Conservation (phyloP, 2,888 invertebrate genomes). For the Mythimna ferrago region DNA sequence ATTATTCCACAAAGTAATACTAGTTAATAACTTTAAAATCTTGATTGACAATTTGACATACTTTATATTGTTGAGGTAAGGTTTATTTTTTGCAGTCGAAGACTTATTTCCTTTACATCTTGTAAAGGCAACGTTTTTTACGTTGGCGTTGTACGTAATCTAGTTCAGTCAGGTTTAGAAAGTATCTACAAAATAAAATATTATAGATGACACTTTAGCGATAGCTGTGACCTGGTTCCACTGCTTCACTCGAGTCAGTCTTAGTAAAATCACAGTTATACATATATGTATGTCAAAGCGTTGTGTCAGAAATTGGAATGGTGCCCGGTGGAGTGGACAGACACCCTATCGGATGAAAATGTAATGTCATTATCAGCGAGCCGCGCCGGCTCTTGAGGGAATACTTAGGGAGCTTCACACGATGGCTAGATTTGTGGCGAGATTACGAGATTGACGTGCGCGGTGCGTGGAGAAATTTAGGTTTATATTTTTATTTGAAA, state of each 20-base stretch:
- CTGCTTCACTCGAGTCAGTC: background rate
- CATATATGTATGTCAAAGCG: background rate
- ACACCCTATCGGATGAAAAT: background rate
- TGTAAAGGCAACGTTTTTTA: background rate
- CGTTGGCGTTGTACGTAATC: constrained; percentile 4
- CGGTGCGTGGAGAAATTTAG: too few species aligned
- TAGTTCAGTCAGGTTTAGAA: constrained; percentile 42
- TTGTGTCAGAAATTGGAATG: constrained; percentile 11
- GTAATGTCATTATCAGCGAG: background rate
- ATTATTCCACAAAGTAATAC: background rate
- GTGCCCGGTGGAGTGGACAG: constrained; percentile 10
- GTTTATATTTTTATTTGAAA: background rate
- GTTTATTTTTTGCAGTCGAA: constrained; percentile 16
- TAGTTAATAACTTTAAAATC: background rate
- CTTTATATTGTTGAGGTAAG: constrained; percentile 11
- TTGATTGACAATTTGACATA: constrained; percentile 14
- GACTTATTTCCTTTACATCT: background rate
- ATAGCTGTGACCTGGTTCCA: background rate
- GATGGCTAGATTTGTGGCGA: background rate
- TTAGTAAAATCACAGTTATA: background rate
- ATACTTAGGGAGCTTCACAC: constrained; percentile 6
- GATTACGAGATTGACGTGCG: too few species aligned
- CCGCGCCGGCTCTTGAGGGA: constrained; percentile 12
- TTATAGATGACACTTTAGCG: background rate
- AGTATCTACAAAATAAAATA: constrained; percentile 9